Base-by-base conservation (phyloP, 2,113 vertebrate genomes). In the Boulengerochromis microlepis region DNA sequence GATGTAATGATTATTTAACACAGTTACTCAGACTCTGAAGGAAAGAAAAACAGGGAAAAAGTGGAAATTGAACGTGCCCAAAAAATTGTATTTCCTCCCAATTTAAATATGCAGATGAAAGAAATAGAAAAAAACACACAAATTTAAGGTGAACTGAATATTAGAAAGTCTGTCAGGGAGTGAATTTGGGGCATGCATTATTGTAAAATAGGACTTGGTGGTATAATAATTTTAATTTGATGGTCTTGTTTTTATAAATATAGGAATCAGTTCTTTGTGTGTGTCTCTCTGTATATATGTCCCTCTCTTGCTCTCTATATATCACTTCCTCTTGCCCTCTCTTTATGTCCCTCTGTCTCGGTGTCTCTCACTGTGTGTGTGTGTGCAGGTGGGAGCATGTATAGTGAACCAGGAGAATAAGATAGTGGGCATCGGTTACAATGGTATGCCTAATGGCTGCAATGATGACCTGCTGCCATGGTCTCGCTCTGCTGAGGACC, bases 331-430 rank as follows among this genome's bases (percentile, higher is more conserved):
- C n/a, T n/a, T n/a, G n/a, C 56, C 24, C 54, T 57, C 3, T 57
- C 53, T 56, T 52, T 24, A 24, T 24, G 26, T 54, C 24, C 12
- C 4, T 57, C 1, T 5, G 7, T 53, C 61, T 64, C 29, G 2
- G 29, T 64, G 29, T 64, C 9, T 61, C 8, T 61, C 57, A 18
- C 38, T 40, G 10, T 40, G 40, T 11, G 10, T 40, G 40, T 11
- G 11, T 40, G 40, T 13, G 31, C 87, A 93, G 92, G 98, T 99
- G 1, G 98, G 98, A 2, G 98, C 98, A 31, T 99, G 98, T 93
- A 99, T 99, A n/a, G 98, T 99, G 89, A 99, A 98, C 94, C 93
- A 96, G 59, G 99, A 99, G 93, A 99, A 99, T 92, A 99, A 99
- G 95, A 99, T 99, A 4, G 98, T 99, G 13, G 98, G 98, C 9